These are phyloP conservation scores for Pseudococcus longispinus DNA, from an alignment of 2,888 invertebrate genomes.

Conservation along the genomic window DNA sequence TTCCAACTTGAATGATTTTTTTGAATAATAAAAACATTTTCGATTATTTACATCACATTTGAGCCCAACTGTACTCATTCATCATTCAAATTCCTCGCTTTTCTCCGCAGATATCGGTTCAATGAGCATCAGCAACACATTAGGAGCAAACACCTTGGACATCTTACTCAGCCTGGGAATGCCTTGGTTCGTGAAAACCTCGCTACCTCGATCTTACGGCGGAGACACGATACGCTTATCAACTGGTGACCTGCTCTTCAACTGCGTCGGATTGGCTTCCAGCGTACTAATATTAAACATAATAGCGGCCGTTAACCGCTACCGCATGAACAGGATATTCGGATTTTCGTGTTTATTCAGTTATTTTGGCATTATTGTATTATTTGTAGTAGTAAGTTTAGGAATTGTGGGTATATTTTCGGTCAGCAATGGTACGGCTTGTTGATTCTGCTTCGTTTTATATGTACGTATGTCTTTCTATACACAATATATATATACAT, in stretches of 20 bases:
- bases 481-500: background rate
- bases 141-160: slow-evolving; percentile 86
- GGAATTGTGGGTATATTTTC: slow-evolving; percentile 33
- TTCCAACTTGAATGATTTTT: no score
- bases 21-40: no score
- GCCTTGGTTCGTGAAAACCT: slow-evolving; percentile 82
- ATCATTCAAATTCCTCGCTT: background rate
- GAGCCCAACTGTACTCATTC: no score
- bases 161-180: slow-evolving; percentile 82
- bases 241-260: slow-evolving; percentile 82
- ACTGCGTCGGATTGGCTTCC: slow-evolving; percentile 77
- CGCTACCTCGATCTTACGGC: slow-evolving; percentile 64
- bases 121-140: slow-evolving; percentile 85
- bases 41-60: no score
- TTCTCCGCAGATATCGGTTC: slow-evolving; percentile 77
- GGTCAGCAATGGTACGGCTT: background rate
- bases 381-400: slow-evolving; percentile 80
- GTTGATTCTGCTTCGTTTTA: background rate
- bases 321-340: slow-evolving; percentile 72
- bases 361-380: slow-evolving; percentile 75
- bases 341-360: slow-evolving; percentile 72
- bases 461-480: background rate
- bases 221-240: slow-evolving; percentile 70
- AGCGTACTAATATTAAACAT: slow-evolving; percentile 76
- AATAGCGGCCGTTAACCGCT: slow-evolving; percentile 73